Evolutionary conservation across 2,888 invertebrate genomes (phyloP).

Genomic region (Patella depressa): DNA sequence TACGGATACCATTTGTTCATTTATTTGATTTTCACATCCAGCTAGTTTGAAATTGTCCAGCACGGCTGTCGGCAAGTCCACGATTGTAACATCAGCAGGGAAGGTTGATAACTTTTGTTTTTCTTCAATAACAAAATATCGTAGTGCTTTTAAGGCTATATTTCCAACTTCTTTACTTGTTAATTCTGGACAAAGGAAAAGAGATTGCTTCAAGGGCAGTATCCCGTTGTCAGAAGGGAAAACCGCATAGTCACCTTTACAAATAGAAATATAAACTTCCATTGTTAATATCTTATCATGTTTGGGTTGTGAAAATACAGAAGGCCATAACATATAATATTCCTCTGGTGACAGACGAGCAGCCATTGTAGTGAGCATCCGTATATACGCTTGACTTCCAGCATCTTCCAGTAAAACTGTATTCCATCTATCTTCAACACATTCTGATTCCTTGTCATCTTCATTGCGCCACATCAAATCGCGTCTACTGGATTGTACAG

Average conservation of each 20-base stretch:
- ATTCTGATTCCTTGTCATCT: constrained; percentile 48
- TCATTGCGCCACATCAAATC: constrained; percentile 42
- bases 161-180: constrained; percentile 9
- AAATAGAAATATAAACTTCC: neutral
- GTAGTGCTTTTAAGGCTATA: constrained; percentile 29
- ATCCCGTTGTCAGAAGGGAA: constrained; percentile 31
- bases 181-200: constrained; percentile 39
- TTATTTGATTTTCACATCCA: constrained; percentile 23
- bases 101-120: neutral
- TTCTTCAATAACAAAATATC: no score
- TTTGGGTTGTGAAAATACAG: neutral
- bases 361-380: constrained; percentile 38
- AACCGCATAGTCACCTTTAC: constrained; percentile 1
- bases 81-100: constrained; percentile 6
- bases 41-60: constrained; percentile 19
- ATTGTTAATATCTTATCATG: constrained; percentile 1
- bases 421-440: constrained; percentile 47
- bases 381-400: constrained; percentile 43
- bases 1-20: constrained; percentile 33
- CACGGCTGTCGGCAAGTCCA: constrained; percentile 22
- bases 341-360: no score
- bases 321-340: constrained; percentile 27
- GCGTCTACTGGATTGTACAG: constrained; percentile 55
- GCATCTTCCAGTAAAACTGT: constrained; percentile 44
- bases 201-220: constrained; percentile 31